Percentiles rank a stretch among this genome's conserved stretches.
Evolutionary conservation across 2,888 invertebrate genomes (phyloP).

Genomic region (Drosophila ezoana): DNA sequence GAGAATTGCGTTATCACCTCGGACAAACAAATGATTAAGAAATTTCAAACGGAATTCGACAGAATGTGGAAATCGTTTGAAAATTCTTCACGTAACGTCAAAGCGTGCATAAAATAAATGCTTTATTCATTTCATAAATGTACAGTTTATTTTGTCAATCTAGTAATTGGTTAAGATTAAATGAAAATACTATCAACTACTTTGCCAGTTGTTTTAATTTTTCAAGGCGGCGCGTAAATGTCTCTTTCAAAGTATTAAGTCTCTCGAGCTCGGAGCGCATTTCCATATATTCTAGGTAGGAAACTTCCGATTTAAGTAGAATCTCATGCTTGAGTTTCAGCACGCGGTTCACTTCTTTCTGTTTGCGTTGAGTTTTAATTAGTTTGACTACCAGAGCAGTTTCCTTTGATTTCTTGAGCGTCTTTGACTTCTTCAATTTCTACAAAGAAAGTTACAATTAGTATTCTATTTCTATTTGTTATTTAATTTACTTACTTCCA

Average conservation of each 20-base stretch:
- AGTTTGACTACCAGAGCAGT: conserved; percentile 46
- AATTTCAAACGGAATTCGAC: conserved; percentile 78
- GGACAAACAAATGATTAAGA: conserved; percentile 48
- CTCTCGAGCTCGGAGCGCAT: conserved; percentile 73
- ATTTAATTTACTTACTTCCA: conserved; percentile 34
- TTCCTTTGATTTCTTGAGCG: conserved; percentile 62
- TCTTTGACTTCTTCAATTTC: conserved; percentile 65
- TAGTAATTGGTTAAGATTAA: conserved; percentile 6
- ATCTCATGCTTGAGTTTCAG: conserved; percentile 72
- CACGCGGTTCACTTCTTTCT: conserved; percentile 74
- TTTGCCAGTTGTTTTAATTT: conserved; percentile 70
- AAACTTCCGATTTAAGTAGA: conserved; percentile 64
- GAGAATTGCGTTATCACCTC: conserved; percentile 81
- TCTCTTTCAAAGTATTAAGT: conserved; percentile 66
- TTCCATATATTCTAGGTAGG: conserved; percentile 79
- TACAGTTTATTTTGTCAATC: neutral
- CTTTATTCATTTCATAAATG: neutral
- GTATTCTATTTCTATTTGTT: neutral
- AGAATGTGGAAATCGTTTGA: conserved; percentile 81
- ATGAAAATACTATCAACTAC: conserved; percentile 10
- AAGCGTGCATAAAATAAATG: neutral
- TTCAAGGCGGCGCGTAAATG: conserved; percentile 54
- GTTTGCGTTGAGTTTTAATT: conserved; percentile 54
- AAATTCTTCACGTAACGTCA: neutral
- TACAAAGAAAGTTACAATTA: neutral